Base-by-base conservation (phyloP, 2,113 vertebrate species). In the Saguinus imperator region DNA sequence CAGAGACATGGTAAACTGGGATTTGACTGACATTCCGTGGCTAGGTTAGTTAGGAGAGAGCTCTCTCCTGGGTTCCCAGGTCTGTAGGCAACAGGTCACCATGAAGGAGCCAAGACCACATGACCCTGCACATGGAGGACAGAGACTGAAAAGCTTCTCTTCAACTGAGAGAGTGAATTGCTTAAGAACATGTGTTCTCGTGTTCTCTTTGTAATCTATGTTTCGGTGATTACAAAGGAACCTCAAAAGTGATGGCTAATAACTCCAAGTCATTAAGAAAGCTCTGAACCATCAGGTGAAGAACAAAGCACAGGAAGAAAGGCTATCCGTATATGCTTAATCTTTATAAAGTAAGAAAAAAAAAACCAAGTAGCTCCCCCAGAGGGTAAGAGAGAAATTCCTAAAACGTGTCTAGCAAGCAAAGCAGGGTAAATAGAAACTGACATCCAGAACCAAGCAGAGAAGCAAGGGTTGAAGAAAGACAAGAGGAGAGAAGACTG, bases 21-120 rank as follows among this genome's bases (percentile, higher is more conserved):
- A n/a, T 6, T 6, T 35, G 40, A 16, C 11, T 29, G 32, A 8
- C 68, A 0, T 8, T 57, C 64, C 2, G 1, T 0, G 35, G 35
- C 57, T 10, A 1, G 0, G 0, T 37, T 25, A 27, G 0, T 37
- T 25, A 27, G 35, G 5, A 55, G 27, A 80, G n/a, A 29, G 37
- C 7, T 45, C 45, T 50, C 92, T 35, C 40, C 79, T 16, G 16
- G 12, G 35, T 13, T 52, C 82, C 43, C 40, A 48, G 27, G 37
- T 18, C 82, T 57, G n/a, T 35, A 12, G 72, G 35, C 35, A 27
- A 18, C 5, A 35, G 32, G n/a, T 40, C 1, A 5, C 5, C 25
- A 16, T 0, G 13, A 52, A 37, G 73, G 17, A 88, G 7, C 11
- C 48, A 68, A 9, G 45, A 45, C 3, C 13, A 61, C n/a, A 16